Evolutionary conservation across 2,797 vertebrate species (phyloP).

Genomic region (Natrix natrix): DNA sequence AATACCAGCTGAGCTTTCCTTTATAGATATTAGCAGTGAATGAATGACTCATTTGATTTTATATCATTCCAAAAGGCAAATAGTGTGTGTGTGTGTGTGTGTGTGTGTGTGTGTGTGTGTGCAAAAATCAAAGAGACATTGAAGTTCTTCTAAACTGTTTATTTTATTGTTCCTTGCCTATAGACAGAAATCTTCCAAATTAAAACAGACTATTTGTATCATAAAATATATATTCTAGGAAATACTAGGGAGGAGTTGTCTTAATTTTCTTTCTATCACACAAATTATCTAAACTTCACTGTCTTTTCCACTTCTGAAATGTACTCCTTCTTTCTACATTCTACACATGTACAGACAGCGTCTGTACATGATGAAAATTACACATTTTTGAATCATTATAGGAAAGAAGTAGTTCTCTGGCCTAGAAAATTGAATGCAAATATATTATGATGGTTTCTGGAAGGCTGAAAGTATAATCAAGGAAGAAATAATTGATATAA

Average conservation of each 20-base stretch:
- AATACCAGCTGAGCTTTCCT: neutral
- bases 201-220: too few relatives aligned
- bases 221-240: too few relatives aligned
- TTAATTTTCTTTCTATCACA: too few relatives aligned
- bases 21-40: neutral
- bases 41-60: constrained; percentile 9
- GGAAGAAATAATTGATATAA: neutral
- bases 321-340: too few relatives aligned
- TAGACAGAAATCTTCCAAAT: too few relatives aligned
- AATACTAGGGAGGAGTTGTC: too few relatives aligned
- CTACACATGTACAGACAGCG: neutral
- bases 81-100: neutral
- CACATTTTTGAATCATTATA: neutral
- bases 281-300: too few relatives aligned
- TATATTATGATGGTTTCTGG: neutral
- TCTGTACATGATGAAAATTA: neutral
- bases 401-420: neutral
- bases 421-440: neutral
- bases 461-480: neutral
- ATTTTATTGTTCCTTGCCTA: too few relatives aligned
- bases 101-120: neutral
- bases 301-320: too few relatives aligned
- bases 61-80: constrained; percentile 2
- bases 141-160: too few relatives aligned
- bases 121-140: neutral